Percentiles rank a stretch among this genome's conserved stretches.
Conservation (phyloP, 2,888 invertebrate genomes). For the Teleiodes luculella region DNA sequence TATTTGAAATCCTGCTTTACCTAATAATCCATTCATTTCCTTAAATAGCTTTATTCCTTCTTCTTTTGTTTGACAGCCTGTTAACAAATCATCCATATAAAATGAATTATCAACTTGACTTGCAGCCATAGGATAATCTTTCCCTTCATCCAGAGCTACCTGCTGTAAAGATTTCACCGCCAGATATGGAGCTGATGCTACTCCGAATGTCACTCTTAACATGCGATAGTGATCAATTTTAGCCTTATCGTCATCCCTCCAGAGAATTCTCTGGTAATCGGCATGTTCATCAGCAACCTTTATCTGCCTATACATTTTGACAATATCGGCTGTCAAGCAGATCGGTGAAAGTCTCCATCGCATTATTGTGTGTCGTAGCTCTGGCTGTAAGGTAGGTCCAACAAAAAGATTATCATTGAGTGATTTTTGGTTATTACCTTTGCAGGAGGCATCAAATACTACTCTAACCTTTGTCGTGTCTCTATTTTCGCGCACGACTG, state of each 20-base stretch:
- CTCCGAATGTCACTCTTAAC: slow-evolving; percentile 24
- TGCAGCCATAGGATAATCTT: slow-evolving; percentile 20
- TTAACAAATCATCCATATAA: slow-evolving; percentile 28
- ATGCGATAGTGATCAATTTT: slow-evolving; percentile 22
- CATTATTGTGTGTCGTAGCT: slow-evolving; percentile 25
- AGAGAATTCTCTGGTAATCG: slow-evolving; percentile 17
- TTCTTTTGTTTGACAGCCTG: slow-evolving; percentile 25
- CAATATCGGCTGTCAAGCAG: slow-evolving; percentile 20
- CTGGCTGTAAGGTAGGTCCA: slow-evolving; percentile 26
- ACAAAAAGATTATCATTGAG: slow-evolving; percentile 25
- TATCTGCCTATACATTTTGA: slow-evolving; percentile 32
- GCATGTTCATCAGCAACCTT: slow-evolving; percentile 6
- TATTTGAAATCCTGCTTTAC: slow-evolving; percentile 20
- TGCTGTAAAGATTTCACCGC: slow-evolving; percentile 20
- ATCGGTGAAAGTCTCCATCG: slow-evolving; percentile 20
- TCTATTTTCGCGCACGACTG: slow-evolving; percentile 27
- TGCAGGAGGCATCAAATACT: slow-evolving; percentile 25
- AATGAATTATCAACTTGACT: slow-evolving; percentile 10
- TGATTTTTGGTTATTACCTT: slow-evolving; percentile 14
- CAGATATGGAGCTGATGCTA: too few relatives aligned
- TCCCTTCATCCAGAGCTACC: slow-evolving; percentile 19
- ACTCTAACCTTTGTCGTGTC: slow-evolving; percentile 24
- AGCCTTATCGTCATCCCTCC: slow-evolving; percentile 14
- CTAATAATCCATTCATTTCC: slow-evolving; percentile 28
- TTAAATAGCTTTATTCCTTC: slow-evolving; percentile 19